phyloP scores from a whole-genome alignment of 2,797 vertebrate genomes.

The Fringilla coelebs region DNA sequence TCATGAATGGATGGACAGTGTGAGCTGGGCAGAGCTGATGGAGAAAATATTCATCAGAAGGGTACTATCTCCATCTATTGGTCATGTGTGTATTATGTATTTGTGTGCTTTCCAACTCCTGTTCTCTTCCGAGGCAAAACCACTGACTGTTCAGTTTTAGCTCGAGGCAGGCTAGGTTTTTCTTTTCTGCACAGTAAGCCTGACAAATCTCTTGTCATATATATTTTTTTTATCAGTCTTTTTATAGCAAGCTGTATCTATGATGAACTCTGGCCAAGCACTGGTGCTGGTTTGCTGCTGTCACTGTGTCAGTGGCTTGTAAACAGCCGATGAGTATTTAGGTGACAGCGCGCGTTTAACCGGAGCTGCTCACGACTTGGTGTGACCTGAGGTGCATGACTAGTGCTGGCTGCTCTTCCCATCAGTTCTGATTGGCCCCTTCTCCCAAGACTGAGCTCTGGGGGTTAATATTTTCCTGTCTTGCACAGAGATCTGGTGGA shows the following conservation, averaged over 20 bases:
- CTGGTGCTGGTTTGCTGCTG: neutral
- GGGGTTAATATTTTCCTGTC: constrained; percentile 20
- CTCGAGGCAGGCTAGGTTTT: neutral
- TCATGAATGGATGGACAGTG: constrained; percentile 10
- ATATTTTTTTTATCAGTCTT: neutral
- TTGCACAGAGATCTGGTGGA: constrained; percentile 91
- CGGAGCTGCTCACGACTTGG: neutral
- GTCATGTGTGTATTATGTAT: neutral
- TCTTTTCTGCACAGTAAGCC: neutral
- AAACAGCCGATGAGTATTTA: neutral
- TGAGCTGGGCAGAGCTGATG: constrained; percentile 39
- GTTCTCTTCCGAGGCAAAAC: neutral
- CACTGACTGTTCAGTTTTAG: neutral
- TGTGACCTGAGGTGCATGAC: neutral
- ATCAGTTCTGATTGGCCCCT: neutral
- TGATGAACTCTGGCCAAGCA: neutral
- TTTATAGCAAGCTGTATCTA: neutral
- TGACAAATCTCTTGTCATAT: neutral
- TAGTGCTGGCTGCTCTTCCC: neutral
- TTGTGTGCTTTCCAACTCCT: neutral
- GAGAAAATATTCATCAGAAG: constrained; percentile 43
- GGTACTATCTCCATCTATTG: constrained; percentile 53
- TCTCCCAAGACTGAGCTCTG: neutral
- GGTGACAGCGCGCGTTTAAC: neutral
- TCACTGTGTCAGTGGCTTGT: neutral